Conservation (phyloP, 2,888 invertebrate genomes). For the Brachynemurus nebulosus region DNA sequence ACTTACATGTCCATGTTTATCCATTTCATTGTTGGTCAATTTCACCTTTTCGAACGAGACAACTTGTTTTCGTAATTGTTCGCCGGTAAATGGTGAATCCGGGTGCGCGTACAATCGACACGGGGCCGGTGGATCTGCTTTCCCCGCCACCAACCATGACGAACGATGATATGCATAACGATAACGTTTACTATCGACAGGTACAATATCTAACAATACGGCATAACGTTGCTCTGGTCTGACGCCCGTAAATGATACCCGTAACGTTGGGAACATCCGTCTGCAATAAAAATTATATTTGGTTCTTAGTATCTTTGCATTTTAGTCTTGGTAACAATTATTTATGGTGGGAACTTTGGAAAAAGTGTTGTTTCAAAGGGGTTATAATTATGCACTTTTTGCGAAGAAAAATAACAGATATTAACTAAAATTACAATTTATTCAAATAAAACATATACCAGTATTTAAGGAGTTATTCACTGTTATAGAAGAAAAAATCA, state of each 20-base stretch:
- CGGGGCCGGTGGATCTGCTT: slow-evolving; percentile 93
- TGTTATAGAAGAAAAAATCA: no score
- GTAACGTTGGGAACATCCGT: slow-evolving; percentile 95
- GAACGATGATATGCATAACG: slow-evolving; percentile 97
- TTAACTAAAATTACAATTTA: no score
- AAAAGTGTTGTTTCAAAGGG: no score
- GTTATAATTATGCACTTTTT: no score
- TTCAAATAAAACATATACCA: no score
- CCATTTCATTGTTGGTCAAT: slow-evolving; percentile 96
- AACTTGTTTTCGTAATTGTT: slow-evolving; percentile 90
- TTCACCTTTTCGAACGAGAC: slow-evolving; percentile 98
- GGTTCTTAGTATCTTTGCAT: no score
- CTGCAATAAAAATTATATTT: slow-evolving; percentile 47
- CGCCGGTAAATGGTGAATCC: slow-evolving; percentile 90
- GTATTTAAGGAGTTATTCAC: no score
- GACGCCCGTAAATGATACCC: slow-evolving; percentile 81
- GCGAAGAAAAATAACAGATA: no score
- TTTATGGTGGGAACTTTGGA: no score
- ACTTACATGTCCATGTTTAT: slow-evolving; percentile 85
- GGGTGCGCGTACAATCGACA: slow-evolving; percentile 91
- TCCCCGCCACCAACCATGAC: slow-evolving; percentile 95
- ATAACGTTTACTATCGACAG: slow-evolving; percentile 92
- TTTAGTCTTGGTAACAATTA: no score
- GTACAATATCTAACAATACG: slow-evolving; percentile 91
- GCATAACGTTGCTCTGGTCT: slow-evolving; percentile 76